phyloP scores from a whole-genome alignment of 2,888 invertebrate genomes.

The Agriotes lineatus region DNA sequence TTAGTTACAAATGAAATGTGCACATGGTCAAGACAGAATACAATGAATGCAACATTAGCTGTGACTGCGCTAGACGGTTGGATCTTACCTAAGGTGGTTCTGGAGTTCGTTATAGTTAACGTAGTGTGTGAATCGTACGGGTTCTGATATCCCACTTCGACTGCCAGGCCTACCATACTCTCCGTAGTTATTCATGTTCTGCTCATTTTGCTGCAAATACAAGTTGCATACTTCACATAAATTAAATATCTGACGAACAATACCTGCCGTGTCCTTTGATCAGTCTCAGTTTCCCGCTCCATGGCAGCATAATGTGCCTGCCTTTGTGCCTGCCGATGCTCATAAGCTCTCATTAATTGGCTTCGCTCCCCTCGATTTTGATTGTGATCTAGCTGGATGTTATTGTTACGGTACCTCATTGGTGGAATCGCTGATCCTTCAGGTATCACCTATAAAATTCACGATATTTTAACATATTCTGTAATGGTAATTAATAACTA shows the following conservation, averaged over 20 bases:
- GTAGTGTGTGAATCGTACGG: constrained; percentile 76
- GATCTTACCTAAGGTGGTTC: constrained; percentile 82
- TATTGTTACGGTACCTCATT: constrained; percentile 59
- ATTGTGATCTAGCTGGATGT: constrained; percentile 52
- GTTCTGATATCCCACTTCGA: constrained; percentile 69
- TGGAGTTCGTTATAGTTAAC: constrained; percentile 90
- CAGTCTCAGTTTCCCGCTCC: constrained; percentile 68
- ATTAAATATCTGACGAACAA: neutral
- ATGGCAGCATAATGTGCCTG: constrained; percentile 72
- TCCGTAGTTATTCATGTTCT: constrained; percentile 56
- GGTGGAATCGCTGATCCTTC: constrained; percentile 62
- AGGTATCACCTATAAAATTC: constrained; percentile 58
- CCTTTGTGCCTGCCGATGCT: constrained; percentile 70
- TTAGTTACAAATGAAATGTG: constrained; percentile 62
- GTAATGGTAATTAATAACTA: no score
- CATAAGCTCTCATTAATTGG: constrained; percentile 63
- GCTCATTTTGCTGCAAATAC: constrained; percentile 39
- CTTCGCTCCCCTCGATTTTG: constrained; percentile 52
- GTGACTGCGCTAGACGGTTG: no score
- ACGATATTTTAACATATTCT: constrained; percentile 2
- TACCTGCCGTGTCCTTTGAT: constrained; percentile 64
- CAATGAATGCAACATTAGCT: constrained; percentile 48
- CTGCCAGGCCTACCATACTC: constrained; percentile 70
- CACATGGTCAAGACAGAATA: constrained; percentile 50
- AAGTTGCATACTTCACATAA: neutral